These are phyloP conservation scores for Paratilapia polleni DNA, from an alignment of 2,113 vertebrate genomes.

Conservation along the genomic window DNA sequence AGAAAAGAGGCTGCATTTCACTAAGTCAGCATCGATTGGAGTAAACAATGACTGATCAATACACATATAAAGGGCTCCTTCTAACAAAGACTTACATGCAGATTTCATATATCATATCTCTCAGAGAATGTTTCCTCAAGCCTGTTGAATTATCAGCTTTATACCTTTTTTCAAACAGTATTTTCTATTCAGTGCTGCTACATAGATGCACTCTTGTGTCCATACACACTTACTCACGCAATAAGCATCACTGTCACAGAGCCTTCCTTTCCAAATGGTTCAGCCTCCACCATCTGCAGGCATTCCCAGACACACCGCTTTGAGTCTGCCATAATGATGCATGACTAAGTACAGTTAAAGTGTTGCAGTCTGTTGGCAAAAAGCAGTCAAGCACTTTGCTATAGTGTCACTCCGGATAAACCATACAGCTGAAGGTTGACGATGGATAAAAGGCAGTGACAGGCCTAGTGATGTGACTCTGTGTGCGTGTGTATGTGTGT, in stretches of 20 bases:
- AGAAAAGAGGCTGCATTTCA: constrained; percentile 63
- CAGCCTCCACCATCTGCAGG: constrained; percentile 78
- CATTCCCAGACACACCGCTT: constrained; percentile 76
- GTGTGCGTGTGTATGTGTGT: constrained; percentile 32
- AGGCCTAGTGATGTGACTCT: constrained; percentile 70
- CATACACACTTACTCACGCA: constrained; percentile 74
- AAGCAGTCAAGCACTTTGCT: constrained; percentile 81
- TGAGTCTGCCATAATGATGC: constrained; percentile 80
- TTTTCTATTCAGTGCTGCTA: constrained; percentile 14
- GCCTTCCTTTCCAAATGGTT: constrained; percentile 68
- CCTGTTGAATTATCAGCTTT: constrained; percentile 58
- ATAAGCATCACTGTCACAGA: constrained; percentile 78
- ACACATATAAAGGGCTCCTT: constrained; percentile 64
- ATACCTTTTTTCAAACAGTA: background rate
- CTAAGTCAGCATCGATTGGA: constrained; percentile 70
- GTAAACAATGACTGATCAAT: constrained; percentile 79
- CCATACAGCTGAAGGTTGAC: constrained; percentile 78
- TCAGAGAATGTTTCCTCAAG: constrained; percentile 6
- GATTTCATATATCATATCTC: constrained; percentile 65
- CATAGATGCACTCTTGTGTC: constrained; percentile 59
- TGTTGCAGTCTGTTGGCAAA: constrained; percentile 82
- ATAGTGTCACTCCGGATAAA: constrained; percentile 81
- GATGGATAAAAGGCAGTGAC: constrained; percentile 78
- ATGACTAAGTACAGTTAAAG: constrained; percentile 83
- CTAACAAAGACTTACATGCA: constrained; percentile 65